phyloP scores from a whole-genome alignment of 2,113 vertebrate species.

The Eonycteris spelaea region DNA sequence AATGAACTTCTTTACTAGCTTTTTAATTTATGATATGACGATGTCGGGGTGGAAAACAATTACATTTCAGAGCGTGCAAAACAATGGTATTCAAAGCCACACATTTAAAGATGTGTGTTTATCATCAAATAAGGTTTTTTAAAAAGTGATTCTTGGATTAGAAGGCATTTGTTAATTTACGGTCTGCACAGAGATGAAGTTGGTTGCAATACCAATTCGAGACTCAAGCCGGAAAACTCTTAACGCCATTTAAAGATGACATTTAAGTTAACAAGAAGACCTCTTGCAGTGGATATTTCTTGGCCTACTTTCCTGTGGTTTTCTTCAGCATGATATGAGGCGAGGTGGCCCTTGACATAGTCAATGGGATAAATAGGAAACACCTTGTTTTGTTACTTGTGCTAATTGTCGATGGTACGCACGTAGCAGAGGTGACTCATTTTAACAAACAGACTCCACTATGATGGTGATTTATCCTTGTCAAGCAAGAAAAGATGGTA shows the following conservation, averaged over 20 bases:
- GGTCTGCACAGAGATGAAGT: background rate
- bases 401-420: background rate
- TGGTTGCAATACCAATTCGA: background rate
- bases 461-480: background rate
- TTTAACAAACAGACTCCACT: background rate
- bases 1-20: background rate
- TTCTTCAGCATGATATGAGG: background rate
- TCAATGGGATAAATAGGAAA: background rate
- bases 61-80: background rate
- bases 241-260: slow-evolving; percentile 1
- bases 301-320: background rate
- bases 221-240: background rate
- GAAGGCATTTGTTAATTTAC: background rate
- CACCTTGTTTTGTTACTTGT: background rate
- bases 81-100: background rate
- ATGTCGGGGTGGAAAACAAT: background rate
- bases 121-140: background rate
- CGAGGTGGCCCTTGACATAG: background rate
- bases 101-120: background rate
- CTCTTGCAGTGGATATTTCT: background rate
- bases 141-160: background rate
- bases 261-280: background rate
- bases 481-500: slow-evolving; percentile 9
- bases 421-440: background rate
- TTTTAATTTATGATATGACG: slow-evolving; percentile 25